Conservation (phyloP, 2,113 vertebrate genomes). For the Eurypyga helias region DNA sequence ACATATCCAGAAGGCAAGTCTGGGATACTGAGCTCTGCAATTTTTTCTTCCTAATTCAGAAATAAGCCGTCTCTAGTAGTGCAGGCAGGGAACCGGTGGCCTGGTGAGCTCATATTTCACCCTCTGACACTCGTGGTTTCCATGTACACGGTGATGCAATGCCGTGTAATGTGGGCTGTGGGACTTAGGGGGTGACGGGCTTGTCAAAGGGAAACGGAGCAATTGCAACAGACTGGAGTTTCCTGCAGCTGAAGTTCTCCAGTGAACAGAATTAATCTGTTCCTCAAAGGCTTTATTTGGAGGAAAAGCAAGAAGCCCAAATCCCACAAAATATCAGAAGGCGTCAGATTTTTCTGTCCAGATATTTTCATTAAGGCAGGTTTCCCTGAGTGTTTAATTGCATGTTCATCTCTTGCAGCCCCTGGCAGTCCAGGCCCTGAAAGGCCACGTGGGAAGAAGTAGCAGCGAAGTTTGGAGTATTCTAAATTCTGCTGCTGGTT, state of each 20-base stretch:
- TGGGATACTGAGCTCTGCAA: fast-evolving
- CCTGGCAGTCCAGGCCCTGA: not conserved
- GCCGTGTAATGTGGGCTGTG: not conserved
- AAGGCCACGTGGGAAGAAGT: not conserved
- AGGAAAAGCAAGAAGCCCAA: not conserved
- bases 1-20: not conserved
- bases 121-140: not conserved
- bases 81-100: not conserved
- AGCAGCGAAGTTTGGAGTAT: not conserved
- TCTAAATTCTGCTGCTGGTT: not conserved
- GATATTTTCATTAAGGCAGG: not conserved
- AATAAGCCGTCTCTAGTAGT: not conserved
- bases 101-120: not conserved
- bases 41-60: not conserved
- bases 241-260: not conserved
- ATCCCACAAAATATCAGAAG: not conserved
- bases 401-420: not conserved
- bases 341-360: not conserved
- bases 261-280: not conserved
- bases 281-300: not conserved
- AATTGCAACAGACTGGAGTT: not conserved
- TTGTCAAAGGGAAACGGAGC: not conserved
- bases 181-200: not conserved
- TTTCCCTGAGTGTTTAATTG: not conserved
- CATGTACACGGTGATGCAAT: not conserved